Conservation (phyloP, 2,888 invertebrate species). For the Macrostomum cliftonense region DNA sequence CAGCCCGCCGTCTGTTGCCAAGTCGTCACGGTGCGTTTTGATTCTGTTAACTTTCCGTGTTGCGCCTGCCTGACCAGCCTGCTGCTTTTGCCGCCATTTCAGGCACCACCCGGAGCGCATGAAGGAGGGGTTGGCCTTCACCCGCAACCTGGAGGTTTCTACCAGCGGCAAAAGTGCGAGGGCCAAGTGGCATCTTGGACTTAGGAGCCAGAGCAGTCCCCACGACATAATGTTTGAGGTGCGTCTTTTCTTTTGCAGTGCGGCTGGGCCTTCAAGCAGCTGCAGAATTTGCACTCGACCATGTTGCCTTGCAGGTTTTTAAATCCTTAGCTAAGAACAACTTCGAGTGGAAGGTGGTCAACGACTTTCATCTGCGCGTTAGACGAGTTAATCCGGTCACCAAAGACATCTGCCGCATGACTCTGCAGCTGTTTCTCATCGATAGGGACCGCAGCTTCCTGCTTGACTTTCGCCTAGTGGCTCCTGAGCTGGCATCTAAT, state of each 20-base stretch:
- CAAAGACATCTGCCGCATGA: conserved; percentile 55
- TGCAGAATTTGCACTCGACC: too few species aligned
- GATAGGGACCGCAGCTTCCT: conserved; percentile 89
- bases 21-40: too few species aligned
- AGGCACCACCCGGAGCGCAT: conserved; percentile 8
- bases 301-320: too few species aligned
- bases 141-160: conserved; percentile 5
- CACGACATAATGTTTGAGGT: conserved; percentile 65
- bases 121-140: conserved; percentile 6
- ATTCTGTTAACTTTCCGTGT: too few species aligned
- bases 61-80: too few species aligned
- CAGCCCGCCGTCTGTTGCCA: too few species aligned
- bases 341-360: conserved; percentile 91
- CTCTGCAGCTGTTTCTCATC: conserved; percentile 90
- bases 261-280: too few species aligned
- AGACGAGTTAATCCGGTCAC: conserved; percentile 64
- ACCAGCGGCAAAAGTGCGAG: background rate
- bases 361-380: conserved; percentile 81
- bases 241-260: conserved; percentile 77
- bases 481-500: conserved; percentile 18
- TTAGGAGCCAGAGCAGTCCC: conserved; percentile 64
- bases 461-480: conserved; percentile 32
- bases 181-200: conserved; percentile 3
- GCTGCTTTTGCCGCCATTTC: too few species aligned
- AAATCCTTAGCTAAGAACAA: conserved; percentile 12